These are phyloP conservation scores for Spatulosminthurus flaviceps DNA, from an alignment of 2,888 invertebrate species.

Conservation along the genomic window DNA sequence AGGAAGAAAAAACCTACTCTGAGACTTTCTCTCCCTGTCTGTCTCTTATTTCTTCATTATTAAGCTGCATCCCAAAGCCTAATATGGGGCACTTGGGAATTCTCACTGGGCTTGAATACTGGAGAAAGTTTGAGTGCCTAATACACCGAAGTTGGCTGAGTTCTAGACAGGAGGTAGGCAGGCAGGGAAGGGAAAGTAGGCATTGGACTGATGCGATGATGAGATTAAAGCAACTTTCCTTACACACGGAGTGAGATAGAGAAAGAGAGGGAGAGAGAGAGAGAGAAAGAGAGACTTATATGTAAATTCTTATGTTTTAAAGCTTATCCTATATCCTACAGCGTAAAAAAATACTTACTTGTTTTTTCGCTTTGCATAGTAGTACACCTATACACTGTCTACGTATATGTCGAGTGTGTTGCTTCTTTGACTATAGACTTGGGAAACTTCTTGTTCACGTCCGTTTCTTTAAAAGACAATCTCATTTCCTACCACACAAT, in stretches of 20 bases:
- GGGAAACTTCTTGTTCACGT: too few species aligned
- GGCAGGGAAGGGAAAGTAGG: too few species aligned
- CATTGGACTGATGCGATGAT: conserved; percentile 5
- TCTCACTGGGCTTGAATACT: neutral
- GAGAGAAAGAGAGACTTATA: neutral
- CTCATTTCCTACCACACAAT: too few species aligned
- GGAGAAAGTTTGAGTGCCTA: conserved; percentile 15
- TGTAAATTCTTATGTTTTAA: neutral
- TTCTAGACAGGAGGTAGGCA: neutral
- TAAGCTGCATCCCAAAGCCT: conserved; percentile 13
- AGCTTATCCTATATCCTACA: neutral
- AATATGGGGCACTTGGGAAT: conserved; percentile 14
- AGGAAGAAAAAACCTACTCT: neutral
- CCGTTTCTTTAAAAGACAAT: too few species aligned
- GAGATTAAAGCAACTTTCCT: conserved; percentile 9
- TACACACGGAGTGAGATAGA: too few species aligned
- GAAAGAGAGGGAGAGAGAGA: too few species aligned
- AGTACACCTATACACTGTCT: too few species aligned
- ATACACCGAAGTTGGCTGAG: neutral
- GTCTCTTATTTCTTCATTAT: conserved; percentile 18
- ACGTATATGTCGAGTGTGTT: too few species aligned
- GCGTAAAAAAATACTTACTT: too few species aligned
- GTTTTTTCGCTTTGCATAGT: too few species aligned
- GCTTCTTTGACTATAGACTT: too few species aligned
- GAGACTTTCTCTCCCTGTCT: neutral